Conservation (phyloP, 2,113 vertebrate species). For the Takifugu flavidus region DNA sequence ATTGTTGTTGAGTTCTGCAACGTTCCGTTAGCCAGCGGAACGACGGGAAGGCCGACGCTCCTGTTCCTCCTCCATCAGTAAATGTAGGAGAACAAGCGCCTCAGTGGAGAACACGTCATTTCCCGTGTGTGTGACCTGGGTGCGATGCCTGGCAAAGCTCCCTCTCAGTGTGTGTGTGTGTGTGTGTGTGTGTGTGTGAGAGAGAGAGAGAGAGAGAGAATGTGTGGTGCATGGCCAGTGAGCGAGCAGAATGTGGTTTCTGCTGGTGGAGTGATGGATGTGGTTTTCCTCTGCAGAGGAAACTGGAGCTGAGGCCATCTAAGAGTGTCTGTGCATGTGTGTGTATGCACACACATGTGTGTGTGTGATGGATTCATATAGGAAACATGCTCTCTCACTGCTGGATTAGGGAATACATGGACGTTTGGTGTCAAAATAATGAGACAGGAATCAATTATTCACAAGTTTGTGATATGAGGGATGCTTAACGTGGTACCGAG, state of each 20-base stretch:
- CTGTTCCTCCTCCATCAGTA: background rate
- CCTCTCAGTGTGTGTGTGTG: slow-evolving; percentile 6
- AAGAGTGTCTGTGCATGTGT: slow-evolving; percentile 6
- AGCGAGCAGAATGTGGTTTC: slow-evolving; percentile 52
- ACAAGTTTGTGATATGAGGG: background rate
- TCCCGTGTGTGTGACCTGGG: slow-evolving; percentile 12
- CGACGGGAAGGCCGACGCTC: background rate
- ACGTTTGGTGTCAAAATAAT: slow-evolving; percentile 28
- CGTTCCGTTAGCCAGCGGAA: slow-evolving; percentile 6
- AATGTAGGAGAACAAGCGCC: slow-evolving; percentile 29
- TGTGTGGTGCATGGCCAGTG: slow-evolving; percentile 12
- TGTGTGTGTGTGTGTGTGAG: slow-evolving; percentile 10
- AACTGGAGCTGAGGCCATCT: slow-evolving; percentile 54
- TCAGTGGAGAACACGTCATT: slow-evolving; percentile 36
- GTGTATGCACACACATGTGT: slow-evolving; percentile 17
- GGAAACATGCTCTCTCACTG: slow-evolving; percentile 16
- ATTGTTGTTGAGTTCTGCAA: slow-evolving; percentile 19
- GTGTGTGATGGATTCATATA: slow-evolving; percentile 6
- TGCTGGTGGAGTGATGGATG: slow-evolving; percentile 57
- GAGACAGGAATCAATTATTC: slow-evolving; percentile 32
- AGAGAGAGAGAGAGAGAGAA: slow-evolving; percentile 16
- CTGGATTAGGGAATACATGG: slow-evolving; percentile 14
- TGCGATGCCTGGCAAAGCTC: slow-evolving; percentile 39
- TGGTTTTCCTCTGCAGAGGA: slow-evolving; percentile 65
- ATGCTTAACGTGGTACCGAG: slow-evolving; percentile 1